Conservation (phyloP, 2,888 invertebrate genomes). For the Allygus modestus region DNA sequence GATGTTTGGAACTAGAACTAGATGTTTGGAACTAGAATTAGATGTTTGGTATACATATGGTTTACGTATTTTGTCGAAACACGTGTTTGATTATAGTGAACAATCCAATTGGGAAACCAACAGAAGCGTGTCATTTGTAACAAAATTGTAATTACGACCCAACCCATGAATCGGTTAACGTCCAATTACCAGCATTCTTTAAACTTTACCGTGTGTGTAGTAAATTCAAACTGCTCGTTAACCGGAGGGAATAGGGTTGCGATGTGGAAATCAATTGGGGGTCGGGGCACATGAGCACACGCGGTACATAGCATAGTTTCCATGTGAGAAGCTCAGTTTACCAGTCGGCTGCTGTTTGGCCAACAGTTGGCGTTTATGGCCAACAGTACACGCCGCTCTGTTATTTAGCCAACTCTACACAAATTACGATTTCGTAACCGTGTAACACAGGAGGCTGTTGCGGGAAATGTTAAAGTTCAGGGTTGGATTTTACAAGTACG, state of each 20-base stretch:
- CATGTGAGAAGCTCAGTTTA: not conserved
- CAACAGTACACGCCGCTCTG: slow-evolving; percentile 29
- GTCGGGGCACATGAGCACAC: not conserved
- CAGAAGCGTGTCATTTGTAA: not conserved
- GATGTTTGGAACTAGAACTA: too few species aligned
- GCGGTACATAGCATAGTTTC: not conserved
- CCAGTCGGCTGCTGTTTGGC: slow-evolving; percentile 11
- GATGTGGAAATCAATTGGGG: not conserved
- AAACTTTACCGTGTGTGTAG: not conserved
- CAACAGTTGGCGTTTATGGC: slow-evolving; percentile 21
- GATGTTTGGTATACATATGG: too few species aligned
- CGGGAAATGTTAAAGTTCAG: not conserved
- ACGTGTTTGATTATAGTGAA: too few species aligned
- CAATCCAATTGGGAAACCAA: too few species aligned
- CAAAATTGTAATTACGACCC: not conserved
- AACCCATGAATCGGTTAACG: not conserved
- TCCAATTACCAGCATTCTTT: not conserved
- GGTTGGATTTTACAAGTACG: too few species aligned
- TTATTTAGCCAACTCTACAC: slow-evolving; percentile 6
- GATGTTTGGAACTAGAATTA: too few species aligned
- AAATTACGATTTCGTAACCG: slow-evolving; percentile 1
- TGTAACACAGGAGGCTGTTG: not conserved
- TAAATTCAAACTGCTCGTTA: not conserved
- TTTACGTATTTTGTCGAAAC: too few species aligned
- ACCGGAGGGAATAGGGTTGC: not conserved